Conservation (phyloP, 2,797 vertebrate species). For the Ctenopoma multispine region DNA sequence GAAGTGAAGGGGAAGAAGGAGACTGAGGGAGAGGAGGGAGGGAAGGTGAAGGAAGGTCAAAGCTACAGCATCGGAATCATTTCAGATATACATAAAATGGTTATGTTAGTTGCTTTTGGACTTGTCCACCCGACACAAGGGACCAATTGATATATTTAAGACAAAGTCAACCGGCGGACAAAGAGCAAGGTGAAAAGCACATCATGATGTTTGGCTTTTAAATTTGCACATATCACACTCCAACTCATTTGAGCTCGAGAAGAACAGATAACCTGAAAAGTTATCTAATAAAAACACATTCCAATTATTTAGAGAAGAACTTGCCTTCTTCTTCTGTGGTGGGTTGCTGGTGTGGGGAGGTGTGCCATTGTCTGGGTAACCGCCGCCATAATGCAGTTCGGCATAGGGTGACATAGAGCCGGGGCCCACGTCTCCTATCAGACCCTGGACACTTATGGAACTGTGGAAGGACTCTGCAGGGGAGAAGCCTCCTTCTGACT, state of each 20-base stretch:
- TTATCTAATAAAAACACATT: not conserved
- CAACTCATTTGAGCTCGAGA: conserved; percentile 31
- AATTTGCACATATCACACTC: conserved; percentile 43
- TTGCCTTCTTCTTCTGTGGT: conserved; percentile 98
- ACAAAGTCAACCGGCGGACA: conserved; percentile 51
- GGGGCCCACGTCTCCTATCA: conserved; percentile 86
- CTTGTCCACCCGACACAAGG: conserved; percentile 32
- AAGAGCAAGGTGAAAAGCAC: conserved; percentile 53
- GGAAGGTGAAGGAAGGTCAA: conserved; percentile 56
- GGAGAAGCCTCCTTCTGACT: conserved; percentile 90
- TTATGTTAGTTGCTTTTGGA: conserved; percentile 29
- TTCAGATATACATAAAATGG: conserved; percentile 61
- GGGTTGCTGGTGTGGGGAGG: conserved; percentile 92
- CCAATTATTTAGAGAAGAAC: conserved; percentile 60
- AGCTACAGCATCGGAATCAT: conserved; percentile 67
- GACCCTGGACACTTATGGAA: conserved; percentile 86
- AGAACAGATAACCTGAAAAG: conserved; percentile 23
- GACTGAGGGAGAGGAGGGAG: conserved; percentile 36
- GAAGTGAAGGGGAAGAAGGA: conserved; percentile 53
- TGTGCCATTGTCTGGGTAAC: conserved; percentile 87
- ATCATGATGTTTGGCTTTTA: conserved; percentile 45
- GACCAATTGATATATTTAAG: conserved; percentile 34
- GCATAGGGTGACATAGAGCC: conserved; percentile 90
- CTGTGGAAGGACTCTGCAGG: conserved; percentile 93
- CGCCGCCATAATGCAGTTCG: conserved; percentile 86